A percentile compares a stretch with the other conserved stretches of the same genome.
phyloP scores from a whole-genome alignment of 2,797 vertebrate genomes.

The Melanotaenia parkinsoni region DNA sequence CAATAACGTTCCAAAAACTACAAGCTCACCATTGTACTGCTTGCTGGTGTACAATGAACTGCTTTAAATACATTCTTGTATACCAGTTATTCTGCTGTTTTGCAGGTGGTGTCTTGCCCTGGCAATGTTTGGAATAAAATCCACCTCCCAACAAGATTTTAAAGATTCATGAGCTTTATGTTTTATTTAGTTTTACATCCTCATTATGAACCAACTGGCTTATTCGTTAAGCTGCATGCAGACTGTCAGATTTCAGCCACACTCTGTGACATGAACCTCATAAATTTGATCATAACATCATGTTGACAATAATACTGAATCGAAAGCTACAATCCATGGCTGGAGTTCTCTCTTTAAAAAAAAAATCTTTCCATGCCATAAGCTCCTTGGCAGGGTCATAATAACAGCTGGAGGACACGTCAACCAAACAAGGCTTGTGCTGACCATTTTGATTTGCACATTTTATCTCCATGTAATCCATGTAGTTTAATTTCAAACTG shows the following conservation, averaged over 20 bases:
- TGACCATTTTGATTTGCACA: not conserved
- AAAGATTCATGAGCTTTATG: not conserved
- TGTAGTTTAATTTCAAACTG: not conserved
- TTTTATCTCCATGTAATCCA: not conserved
- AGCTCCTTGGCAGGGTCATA: not conserved
- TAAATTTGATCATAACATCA: not conserved
- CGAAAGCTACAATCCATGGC: not conserved
- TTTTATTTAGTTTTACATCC: constrained; percentile 6
- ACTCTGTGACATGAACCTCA: not conserved
- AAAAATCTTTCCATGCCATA: not conserved
- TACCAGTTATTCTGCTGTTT: not conserved
- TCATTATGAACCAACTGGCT: not conserved
- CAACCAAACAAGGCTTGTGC: not conserved
- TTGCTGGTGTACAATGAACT: not conserved
- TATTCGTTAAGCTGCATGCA: not conserved
- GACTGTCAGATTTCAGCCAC: not conserved
- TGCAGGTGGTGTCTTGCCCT: not conserved
- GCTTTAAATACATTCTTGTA: constrained; percentile 8
- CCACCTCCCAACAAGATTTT: not conserved
- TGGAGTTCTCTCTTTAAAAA: not conserved
- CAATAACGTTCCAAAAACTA: constrained; percentile 2
- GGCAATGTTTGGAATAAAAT: not conserved
- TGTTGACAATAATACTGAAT: not conserved
- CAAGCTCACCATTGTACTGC: constrained; percentile 1
- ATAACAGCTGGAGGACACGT: constrained; percentile 6